A percentile compares a stretch with the other conserved stretches of the same genome.
These are phyloP conservation scores for Poeciliopsis presidionis DNA, from an alignment of 2,797 vertebrate species.

Conservation along the genomic window DNA sequence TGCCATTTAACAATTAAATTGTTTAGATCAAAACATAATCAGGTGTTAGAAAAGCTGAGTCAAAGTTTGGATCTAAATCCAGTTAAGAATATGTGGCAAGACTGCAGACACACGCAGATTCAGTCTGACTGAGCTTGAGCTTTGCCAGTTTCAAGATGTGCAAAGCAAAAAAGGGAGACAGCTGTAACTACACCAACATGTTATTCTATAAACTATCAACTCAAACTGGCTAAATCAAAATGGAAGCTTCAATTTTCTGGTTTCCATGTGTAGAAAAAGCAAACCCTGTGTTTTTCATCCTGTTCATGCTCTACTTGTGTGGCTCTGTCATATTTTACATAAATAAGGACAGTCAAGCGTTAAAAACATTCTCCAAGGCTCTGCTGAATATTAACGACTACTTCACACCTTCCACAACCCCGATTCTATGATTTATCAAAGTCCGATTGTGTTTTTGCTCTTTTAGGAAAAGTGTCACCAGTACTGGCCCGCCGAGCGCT, in stretches of 20 bases:
- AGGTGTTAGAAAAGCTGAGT: not conserved
- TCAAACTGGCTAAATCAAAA: not conserved
- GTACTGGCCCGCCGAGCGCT: slow-evolving; percentile 97
- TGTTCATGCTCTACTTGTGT: not conserved
- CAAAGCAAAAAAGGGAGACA: not conserved
- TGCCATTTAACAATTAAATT: not conserved
- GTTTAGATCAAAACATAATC: not conserved
- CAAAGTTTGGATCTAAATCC: not conserved
- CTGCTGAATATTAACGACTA: not conserved
- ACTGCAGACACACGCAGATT: not conserved
- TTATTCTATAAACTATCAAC: not conserved
- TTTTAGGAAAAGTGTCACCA: slow-evolving; percentile 96
- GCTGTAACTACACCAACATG: not conserved
- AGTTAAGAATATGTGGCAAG: not conserved
- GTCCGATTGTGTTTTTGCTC: slow-evolving; percentile 13
- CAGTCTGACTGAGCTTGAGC: not conserved
- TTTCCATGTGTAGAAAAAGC: not conserved
- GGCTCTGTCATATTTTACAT: not conserved
- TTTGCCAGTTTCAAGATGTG: not conserved
- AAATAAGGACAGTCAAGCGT: not conserved
- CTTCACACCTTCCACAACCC: not conserved
- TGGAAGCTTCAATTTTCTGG: not conserved
- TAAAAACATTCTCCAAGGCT: not conserved
- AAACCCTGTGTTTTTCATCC: not conserved
- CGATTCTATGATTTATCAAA: not conserved